Percentiles rank a stretch among this genome's conserved stretches.
Evolutionary conservation across 2,888 invertebrate genomes (phyloP).

Genomic region (Perdita meconis): DNA sequence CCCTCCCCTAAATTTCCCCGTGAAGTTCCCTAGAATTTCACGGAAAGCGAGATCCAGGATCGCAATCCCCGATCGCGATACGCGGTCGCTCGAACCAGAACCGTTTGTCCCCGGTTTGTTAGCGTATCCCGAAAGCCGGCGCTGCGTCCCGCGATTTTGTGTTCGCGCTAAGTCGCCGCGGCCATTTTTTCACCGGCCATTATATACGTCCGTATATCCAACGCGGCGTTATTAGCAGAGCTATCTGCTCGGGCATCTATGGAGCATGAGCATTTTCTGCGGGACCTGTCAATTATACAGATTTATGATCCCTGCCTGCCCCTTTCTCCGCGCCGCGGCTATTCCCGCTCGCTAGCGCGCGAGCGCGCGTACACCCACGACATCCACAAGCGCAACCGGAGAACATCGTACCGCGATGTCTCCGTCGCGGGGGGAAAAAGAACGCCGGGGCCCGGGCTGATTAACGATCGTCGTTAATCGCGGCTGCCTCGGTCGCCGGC

Average conservation of each 20-base stretch:
- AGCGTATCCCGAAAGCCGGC: conserved; percentile 8
- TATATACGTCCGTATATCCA: conserved; percentile 57
- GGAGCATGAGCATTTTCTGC: conserved; percentile 66
- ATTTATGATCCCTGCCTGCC: conserved; percentile 74
- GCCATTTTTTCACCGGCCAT: conserved; percentile 50
- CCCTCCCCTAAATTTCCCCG: too few relatives aligned
- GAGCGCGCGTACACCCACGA: conserved; percentile 54
- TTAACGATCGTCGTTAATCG: conserved; percentile 57
- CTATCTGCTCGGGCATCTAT: conserved; percentile 73
- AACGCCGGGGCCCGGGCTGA: conserved; percentile 27
- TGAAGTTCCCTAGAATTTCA: not conserved
- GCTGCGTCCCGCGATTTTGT: conserved; percentile 32
- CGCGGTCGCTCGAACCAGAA: not conserved
- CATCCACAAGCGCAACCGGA: conserved; percentile 30
- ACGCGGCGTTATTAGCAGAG: conserved; percentile 67
- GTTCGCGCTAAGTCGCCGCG: conserved; percentile 21
- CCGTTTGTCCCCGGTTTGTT: conserved; percentile 1
- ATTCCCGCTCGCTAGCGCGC: conserved; percentile 26
- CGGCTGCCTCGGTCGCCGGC: conserved; percentile 54
- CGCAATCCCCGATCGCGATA: not conserved
- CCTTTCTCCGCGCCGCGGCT: conserved; percentile 10
- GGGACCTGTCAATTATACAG: conserved; percentile 80
- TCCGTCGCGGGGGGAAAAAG: conserved; percentile 16
- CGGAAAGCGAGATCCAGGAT: conserved; percentile 1
- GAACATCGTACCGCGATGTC: conserved; percentile 34